These are phyloP conservation scores for Cephus runcator DNA, from an alignment of 2,888 invertebrate species.

Conservation along the genomic window DNA sequence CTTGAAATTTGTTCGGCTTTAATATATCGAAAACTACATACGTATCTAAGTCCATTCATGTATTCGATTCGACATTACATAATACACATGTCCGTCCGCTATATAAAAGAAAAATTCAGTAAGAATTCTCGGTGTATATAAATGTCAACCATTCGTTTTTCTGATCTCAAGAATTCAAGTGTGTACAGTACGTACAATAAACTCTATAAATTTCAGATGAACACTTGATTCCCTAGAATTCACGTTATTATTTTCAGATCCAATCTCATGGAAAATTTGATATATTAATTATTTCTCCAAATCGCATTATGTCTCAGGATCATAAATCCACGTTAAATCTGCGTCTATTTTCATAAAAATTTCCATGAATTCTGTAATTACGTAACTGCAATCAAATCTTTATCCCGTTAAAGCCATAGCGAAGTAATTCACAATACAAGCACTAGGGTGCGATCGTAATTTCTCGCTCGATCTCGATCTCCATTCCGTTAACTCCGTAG, in stretches of 20 bases:
- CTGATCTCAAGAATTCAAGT: neutral
- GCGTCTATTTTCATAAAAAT: neutral
- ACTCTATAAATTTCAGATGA: neutral
- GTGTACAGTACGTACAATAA: neutral
- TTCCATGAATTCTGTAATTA: neutral
- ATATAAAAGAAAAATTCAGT: neutral
- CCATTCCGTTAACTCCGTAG: too few relatives aligned
- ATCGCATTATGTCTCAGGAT: neutral
- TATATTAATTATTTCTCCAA: neutral
- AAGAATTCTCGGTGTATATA: neutral
- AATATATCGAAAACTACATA: neutral
- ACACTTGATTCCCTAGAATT: neutral
- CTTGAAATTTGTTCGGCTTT: neutral
- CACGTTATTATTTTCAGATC: neutral
- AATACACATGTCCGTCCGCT: neutral
- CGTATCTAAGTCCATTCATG: neutral
- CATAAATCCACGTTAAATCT: neutral
- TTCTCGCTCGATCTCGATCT: too few relatives aligned
- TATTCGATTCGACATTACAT: neutral
- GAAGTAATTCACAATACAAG: too few relatives aligned
- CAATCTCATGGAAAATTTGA: neutral
- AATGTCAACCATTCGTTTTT: neutral
- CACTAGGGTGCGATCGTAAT: too few relatives aligned
- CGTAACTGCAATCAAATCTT: neutral
- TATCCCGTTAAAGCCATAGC: too few relatives aligned